phyloP scores from a whole-genome alignment of 2,797 vertebrate species.

The Crotalus adamanteus region DNA sequence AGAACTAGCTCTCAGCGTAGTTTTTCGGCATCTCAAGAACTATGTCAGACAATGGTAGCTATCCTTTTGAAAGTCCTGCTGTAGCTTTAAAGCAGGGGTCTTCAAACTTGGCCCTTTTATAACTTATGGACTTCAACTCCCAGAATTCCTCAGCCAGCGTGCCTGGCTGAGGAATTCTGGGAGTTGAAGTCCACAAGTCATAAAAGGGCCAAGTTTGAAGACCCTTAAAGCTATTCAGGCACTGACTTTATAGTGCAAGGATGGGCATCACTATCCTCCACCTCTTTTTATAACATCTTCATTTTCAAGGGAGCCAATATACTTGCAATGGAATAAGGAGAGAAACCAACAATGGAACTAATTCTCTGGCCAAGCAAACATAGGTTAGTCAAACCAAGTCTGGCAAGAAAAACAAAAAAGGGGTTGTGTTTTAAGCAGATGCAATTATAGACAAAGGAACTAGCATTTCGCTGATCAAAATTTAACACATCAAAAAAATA shows the following conservation, averaged over 20 bases:
- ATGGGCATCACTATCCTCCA: not conserved
- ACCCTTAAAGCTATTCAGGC: not conserved
- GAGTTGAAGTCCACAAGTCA: too few species aligned
- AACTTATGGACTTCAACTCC: too few species aligned
- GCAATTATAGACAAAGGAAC: not conserved
- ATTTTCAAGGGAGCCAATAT: conserved; percentile 2
- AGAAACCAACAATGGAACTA: not conserved
- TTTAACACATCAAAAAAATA: not conserved
- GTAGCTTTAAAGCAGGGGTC: not conserved
- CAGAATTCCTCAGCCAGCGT: too few species aligned
- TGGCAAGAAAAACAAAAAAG: not conserved
- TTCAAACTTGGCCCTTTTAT: too few species aligned
- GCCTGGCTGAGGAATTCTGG: too few species aligned
- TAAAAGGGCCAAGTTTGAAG: too few species aligned
- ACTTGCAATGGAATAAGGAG: not conserved
- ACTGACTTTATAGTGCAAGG: not conserved
- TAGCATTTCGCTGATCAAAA: not conserved
- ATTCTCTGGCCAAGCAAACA: not conserved
- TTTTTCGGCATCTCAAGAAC: not conserved
- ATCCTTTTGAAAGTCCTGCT: not conserved
- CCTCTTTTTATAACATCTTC: not conserved
- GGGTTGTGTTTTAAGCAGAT: not conserved
- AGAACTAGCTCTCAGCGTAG: not conserved
- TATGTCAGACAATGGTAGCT: not conserved
- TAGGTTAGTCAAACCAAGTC: conserved; percentile 7